phyloP scores from a whole-genome alignment of 2,888 invertebrate genomes.

The Tachystola acroxantha region DNA sequence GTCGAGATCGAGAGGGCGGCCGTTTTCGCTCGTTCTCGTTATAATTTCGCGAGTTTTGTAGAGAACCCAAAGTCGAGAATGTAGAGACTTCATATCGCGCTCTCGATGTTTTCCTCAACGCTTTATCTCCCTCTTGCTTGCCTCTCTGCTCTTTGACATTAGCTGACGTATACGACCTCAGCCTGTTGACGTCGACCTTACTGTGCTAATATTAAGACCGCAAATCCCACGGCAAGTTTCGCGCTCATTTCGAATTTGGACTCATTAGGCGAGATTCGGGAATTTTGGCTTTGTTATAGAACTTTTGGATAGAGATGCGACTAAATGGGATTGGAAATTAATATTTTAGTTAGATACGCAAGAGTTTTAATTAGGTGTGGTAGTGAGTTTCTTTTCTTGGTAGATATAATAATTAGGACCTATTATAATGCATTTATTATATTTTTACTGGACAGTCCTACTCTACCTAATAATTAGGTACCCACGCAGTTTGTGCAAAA shows the following conservation, averaged over 20 bases:
- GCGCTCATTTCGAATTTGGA: slow-evolving; percentile 51
- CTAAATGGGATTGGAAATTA: slow-evolving; percentile 25
- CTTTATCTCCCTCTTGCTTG: slow-evolving; percentile 55
- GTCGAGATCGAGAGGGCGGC: slow-evolving; percentile 4
- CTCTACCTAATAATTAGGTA: too few relatives aligned
- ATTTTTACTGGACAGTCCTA: too few relatives aligned
- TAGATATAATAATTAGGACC: too few relatives aligned
- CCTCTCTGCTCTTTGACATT: slow-evolving; percentile 71
- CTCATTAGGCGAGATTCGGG: slow-evolving; percentile 64
- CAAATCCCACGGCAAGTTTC: slow-evolving; percentile 25
- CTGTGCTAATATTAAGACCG: slow-evolving; percentile 26
- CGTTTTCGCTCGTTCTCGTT: slow-evolving; percentile 22
- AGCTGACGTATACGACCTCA: slow-evolving; percentile 52
- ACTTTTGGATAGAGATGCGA: slow-evolving; percentile 54
- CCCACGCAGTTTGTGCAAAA: too few relatives aligned
- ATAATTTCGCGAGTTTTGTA: slow-evolving; percentile 24
- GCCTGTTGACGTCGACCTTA: slow-evolving; percentile 44
- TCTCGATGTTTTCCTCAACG: slow-evolving; percentile 61
- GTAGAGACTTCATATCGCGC: slow-evolving; percentile 13
- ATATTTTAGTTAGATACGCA: background rate
- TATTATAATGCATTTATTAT: too few relatives aligned
- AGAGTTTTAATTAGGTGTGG: too few relatives aligned
- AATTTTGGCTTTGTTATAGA: slow-evolving; percentile 68
- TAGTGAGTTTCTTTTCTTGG: too few relatives aligned
- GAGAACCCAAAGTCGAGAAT: background rate